Conservation (phyloP, 2,113 vertebrate genomes). For the Tautogolabrus adspersus region DNA sequence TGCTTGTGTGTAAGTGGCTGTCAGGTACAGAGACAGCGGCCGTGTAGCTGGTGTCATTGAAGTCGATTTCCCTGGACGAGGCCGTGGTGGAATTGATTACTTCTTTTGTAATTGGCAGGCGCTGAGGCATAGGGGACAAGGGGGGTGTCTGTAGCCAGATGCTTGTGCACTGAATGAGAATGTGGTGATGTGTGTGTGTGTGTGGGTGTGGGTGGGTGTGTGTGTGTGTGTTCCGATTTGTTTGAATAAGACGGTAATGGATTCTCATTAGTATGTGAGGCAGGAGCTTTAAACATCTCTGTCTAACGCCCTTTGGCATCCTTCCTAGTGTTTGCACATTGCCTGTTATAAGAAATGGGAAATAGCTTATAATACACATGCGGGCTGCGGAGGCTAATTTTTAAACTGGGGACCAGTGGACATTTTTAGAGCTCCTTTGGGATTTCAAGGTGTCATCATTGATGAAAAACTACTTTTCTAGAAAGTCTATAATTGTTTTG, state of each 20-base stretch:
- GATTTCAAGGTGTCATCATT: constrained; percentile 15
- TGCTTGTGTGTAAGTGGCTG: constrained; percentile 62
- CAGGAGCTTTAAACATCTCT: constrained; percentile 74
- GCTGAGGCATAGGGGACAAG: constrained; percentile 75
- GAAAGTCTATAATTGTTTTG: neutral
- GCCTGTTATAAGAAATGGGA: constrained; percentile 57
- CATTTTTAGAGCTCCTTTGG: constrained; percentile 7
- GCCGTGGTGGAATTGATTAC: constrained; percentile 77
- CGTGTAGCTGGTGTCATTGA: constrained; percentile 75
- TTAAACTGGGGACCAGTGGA: constrained; percentile 13
- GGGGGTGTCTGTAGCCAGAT: constrained; percentile 72
- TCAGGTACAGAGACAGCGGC: constrained; percentile 72
- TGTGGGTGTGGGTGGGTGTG: constrained; percentile 37
- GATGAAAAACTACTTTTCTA: constrained; percentile 9
- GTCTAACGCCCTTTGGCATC: constrained; percentile 74
- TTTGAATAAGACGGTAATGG: constrained; percentile 69
- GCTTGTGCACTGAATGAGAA: constrained; percentile 74
- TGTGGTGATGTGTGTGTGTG: constrained; percentile 44
- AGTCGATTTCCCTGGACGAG: constrained; percentile 76
- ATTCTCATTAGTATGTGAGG: constrained; percentile 81
- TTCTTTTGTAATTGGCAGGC: constrained; percentile 82
- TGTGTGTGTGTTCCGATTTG: constrained; percentile 41
- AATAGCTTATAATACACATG: constrained; percentile 52
- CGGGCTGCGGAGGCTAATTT: constrained; percentile 29
- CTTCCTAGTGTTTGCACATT: constrained; percentile 59